These are phyloP conservation scores for Sicus ferrugineus DNA, from an alignment of 2,888 invertebrate species.

Conservation along the genomic window DNA sequence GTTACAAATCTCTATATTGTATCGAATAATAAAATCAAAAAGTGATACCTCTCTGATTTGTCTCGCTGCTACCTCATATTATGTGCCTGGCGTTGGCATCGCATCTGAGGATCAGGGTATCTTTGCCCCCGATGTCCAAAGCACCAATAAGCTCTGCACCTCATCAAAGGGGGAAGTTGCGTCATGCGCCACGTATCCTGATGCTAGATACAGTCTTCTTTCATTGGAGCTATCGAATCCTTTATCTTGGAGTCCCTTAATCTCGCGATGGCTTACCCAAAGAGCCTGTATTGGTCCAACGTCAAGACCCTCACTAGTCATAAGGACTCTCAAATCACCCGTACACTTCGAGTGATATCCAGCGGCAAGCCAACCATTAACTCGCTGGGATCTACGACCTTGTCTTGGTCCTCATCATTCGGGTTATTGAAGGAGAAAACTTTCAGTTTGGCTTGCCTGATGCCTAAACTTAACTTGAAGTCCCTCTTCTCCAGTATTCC, in stretches of 20 bases:
- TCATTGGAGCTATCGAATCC: too few species aligned
- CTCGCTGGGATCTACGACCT: neutral
- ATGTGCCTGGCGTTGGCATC: slow-evolving; percentile 7
- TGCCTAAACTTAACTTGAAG: neutral
- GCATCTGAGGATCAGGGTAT: too few species aligned
- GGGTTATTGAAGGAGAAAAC: neutral
- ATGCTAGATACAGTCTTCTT: too few species aligned
- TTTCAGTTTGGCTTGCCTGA: neutral
- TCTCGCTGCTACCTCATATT: slow-evolving; percentile 1
- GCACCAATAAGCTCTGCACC: too few species aligned
- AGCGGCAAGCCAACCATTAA: neutral
- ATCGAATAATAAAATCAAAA: slow-evolving; percentile 3
- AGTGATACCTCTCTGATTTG: neutral
- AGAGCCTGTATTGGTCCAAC: neutral
- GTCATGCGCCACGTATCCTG: too few species aligned
- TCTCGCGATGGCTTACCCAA: neutral
- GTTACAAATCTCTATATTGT: neutral
- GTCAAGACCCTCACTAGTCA: neutral
- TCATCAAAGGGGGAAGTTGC: too few species aligned
- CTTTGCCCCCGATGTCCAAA: too few species aligned
- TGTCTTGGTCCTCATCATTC: neutral
- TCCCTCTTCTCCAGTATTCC: neutral
- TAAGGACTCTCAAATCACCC: neutral
- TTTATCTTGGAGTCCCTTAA: neutral
- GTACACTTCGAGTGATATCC: neutral